Evolutionary conservation across 1,140 invertebrate genomes (phyloP).

Genomic region (Leptinotarsa undecemlineata): DNA sequence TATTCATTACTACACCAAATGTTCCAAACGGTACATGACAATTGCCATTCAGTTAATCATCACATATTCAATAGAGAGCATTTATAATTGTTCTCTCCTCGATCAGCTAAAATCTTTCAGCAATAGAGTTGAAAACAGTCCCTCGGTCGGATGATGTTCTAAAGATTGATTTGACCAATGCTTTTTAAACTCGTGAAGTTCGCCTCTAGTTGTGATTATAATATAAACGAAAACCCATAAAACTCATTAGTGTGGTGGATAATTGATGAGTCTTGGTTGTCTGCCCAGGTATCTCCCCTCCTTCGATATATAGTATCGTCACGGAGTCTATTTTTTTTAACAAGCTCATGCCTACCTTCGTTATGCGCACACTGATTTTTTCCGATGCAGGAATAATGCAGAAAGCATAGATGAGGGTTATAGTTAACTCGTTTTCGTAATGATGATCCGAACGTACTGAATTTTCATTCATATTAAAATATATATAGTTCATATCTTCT

Average conservation of each 20-base stretch:
- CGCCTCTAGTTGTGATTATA: slow-evolving; percentile 32
- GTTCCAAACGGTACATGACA: too few relatives aligned
- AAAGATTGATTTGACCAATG: neutral
- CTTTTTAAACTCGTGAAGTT: slow-evolving; percentile 7
- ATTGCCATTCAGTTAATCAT: too few relatives aligned
- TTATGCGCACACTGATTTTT: neutral
- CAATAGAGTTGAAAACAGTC: too few relatives aligned
- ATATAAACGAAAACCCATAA: slow-evolving; percentile 39
- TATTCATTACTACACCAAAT: too few relatives aligned
- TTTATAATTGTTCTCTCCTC: too few relatives aligned
- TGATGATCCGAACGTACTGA: too few relatives aligned
- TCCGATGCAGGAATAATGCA: neutral
- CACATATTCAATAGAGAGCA: too few relatives aligned
- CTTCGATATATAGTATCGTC: slow-evolving; percentile 5
- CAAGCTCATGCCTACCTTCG: neutral
- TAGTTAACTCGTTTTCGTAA: too few relatives aligned
- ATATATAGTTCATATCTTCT: too few relatives aligned
- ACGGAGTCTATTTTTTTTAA: slow-evolving; percentile 10
- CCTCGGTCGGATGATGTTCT: neutral
- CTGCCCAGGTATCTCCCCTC: slow-evolving; percentile 12
- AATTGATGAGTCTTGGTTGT: slow-evolving; percentile 36
- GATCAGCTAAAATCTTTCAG: too few relatives aligned
- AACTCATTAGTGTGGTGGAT: slow-evolving; percentile 37
- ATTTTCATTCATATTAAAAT: too few relatives aligned
- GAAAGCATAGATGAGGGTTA: too few relatives aligned